phyloP scores from a whole-genome alignment of 2,888 invertebrate genomes.

The Erannis defoliaria region DNA sequence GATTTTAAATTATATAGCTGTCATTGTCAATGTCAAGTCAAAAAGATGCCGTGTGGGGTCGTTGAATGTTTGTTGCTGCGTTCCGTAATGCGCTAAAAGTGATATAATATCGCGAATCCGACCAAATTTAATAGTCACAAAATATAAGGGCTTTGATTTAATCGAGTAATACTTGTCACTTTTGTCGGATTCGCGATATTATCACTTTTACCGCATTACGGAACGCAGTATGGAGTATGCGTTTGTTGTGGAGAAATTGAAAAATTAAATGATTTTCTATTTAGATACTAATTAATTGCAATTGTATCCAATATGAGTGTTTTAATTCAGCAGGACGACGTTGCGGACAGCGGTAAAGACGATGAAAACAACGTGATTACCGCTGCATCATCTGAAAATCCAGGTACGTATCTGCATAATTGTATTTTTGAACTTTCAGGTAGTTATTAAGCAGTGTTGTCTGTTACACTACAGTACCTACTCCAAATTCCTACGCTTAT shows the following conservation, averaged over 20 bases:
- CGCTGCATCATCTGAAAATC: slow-evolving; percentile 20
- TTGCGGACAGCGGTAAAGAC: slow-evolving; percentile 22
- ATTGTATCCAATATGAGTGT: slow-evolving; percentile 25
- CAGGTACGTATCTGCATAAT: neutral
- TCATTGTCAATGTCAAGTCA: slow-evolving; percentile 8
- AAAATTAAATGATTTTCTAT: neutral
- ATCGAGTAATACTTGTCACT: too few species aligned
- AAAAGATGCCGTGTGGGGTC: slow-evolving; percentile 15
- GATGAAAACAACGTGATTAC: slow-evolving; percentile 18
- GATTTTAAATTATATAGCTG: too few species aligned
- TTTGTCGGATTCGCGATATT: too few species aligned
- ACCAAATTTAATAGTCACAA: too few species aligned
- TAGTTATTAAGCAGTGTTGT: neutral
- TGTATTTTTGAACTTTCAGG: neutral
- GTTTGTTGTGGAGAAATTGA: slow-evolving; percentile 18
- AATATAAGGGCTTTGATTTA: too few species aligned
- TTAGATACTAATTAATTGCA: neutral
- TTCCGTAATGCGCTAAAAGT: too few species aligned
- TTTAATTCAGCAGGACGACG: slow-evolving; percentile 26
- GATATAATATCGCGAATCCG: too few species aligned
- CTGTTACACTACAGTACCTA: too few species aligned
- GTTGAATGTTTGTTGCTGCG: slow-evolving; percentile 10
- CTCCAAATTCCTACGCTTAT: too few species aligned
- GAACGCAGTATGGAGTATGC: too few species aligned
- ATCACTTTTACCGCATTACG: too few species aligned